Percentiles rank a stretch among this genome's conserved stretches.
Conservation (phyloP, 2,888 invertebrate genomes). For the Phrixothrix hirtus region DNA sequence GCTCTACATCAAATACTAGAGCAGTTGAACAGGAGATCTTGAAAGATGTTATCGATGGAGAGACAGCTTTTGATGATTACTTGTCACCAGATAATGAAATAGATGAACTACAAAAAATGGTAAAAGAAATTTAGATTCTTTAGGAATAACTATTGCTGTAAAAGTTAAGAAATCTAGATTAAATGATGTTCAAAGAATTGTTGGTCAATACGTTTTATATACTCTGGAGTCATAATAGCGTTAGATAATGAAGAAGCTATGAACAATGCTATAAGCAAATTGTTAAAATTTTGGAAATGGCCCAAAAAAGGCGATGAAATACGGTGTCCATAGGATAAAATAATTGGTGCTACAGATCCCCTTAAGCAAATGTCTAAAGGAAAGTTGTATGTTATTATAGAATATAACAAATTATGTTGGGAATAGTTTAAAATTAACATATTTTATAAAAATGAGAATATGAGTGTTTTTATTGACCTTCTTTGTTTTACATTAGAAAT, state of each 20-base stretch:
- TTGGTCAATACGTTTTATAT: slow-evolving; percentile 12
- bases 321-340: slow-evolving; percentile 8
- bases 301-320: slow-evolving; percentile 1
- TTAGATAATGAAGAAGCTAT: slow-evolving; percentile 3
- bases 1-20: not conserved
- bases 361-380: no score
- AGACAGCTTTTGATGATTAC: not conserved
- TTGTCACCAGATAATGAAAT: slow-evolving; percentile 13
- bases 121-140: slow-evolving; percentile 8
- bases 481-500: no score
- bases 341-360: slow-evolving; percentile 10
- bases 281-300: slow-evolving; percentile 11
- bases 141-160: not conserved
- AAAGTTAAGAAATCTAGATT: slow-evolving; percentile 1
- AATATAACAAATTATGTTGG: no score
- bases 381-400: no score
- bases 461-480: no score
- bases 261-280: slow-evolving; percentile 1
- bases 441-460: no score
- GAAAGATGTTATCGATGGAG: not conserved
- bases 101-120: slow-evolving; percentile 9
- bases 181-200: slow-evolving; percentile 2
- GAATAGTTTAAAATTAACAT: no score
- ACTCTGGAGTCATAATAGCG: slow-evolving; percentile 14
- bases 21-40: not conserved